Percentiles rank a stretch among this genome's conserved stretches.
Conservation (phyloP, 2,113 vertebrate genomes). For the Gavialis gangeticus region DNA sequence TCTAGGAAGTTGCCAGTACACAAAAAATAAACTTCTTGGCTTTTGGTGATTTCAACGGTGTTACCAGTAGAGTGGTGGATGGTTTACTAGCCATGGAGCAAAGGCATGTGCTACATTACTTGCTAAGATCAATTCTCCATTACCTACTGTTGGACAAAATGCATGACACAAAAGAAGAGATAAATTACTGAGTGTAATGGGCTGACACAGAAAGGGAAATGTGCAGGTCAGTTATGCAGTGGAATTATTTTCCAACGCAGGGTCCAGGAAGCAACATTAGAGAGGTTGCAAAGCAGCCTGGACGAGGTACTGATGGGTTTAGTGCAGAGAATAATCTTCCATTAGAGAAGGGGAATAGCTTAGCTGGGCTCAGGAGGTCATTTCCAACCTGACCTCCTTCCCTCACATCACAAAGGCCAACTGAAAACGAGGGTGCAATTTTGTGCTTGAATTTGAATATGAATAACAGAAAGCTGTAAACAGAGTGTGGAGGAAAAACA, state of each 20-base stretch:
- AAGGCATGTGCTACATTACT: neutral
- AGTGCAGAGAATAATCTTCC: neutral
- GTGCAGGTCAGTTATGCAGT: conserved; percentile 24
- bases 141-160: neutral
- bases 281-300: neutral
- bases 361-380: neutral
- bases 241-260: conserved; percentile 35
- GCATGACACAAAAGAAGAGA: neutral
- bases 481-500: rapidly evolving
- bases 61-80: neutral
- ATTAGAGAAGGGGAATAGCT: neutral
- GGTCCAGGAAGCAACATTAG: neutral
- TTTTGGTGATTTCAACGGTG: neutral
- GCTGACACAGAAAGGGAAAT: neutral
- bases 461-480: conserved; percentile 19
- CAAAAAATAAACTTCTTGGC: neutral
- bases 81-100: neutral
- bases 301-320: neutral
- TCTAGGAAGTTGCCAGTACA: neutral
- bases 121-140: neutral
- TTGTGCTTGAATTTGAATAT: neutral
- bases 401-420: neutral
- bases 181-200: neutral
- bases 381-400: conserved; percentile 16
- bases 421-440: conserved; percentile 52